Percentiles rank a stretch among this genome's conserved stretches.
These are phyloP conservation scores for Drosophila imparisetae DNA, from an alignment of 2,888 invertebrate genomes.

Conservation along the genomic window DNA sequence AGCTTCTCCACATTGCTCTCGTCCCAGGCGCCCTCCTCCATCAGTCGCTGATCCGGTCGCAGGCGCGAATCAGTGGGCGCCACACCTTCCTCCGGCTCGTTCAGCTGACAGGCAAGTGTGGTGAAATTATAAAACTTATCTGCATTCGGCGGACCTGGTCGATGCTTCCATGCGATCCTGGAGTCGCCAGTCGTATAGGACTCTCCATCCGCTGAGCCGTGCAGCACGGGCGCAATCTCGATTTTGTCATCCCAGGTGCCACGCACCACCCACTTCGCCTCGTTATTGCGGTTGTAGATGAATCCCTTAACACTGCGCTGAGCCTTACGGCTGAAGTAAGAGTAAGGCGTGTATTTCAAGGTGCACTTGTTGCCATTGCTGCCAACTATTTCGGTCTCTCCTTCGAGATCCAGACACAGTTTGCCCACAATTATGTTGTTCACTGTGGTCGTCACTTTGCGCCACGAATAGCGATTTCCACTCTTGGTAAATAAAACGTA, in stretches of 20 bases:
- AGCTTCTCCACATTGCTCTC: conserved; percentile 94
- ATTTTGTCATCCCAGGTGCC: conserved; percentile 98
- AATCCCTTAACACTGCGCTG: conserved; percentile 95
- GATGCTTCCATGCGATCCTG: conserved; percentile 93
- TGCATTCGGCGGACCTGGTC: conserved; percentile 88
- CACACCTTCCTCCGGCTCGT: conserved; percentile 96
- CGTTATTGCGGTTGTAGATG: conserved; percentile 89
- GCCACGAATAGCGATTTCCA: conserved; percentile 97
- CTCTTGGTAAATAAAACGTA: conserved; percentile 88
- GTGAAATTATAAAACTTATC: conserved; percentile 97
- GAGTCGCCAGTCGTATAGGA: conserved; percentile 97
- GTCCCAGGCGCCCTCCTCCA: conserved; percentile 97
- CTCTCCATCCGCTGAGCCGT: conserved; percentile 90
- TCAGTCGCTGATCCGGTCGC: conserved; percentile 98
- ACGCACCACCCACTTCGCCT: conserved; percentile 90
- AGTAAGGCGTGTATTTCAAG: conserved; percentile 98
- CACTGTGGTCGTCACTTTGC: conserved; percentile 98
- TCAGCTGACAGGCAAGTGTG: conserved; percentile 96
- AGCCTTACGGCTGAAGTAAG: conserved; percentile 98
- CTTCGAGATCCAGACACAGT: conserved; percentile 99
- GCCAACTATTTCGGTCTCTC: conserved; percentile 98
- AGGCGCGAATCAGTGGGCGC: conserved; percentile 97
- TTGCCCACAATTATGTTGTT: conserved; percentile 99
- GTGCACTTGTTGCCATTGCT: conserved; percentile 97
- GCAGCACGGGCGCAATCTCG: conserved; percentile 95